Conservation (phyloP, 2,113 vertebrate genomes). For the Microcebus murinus region DNA sequence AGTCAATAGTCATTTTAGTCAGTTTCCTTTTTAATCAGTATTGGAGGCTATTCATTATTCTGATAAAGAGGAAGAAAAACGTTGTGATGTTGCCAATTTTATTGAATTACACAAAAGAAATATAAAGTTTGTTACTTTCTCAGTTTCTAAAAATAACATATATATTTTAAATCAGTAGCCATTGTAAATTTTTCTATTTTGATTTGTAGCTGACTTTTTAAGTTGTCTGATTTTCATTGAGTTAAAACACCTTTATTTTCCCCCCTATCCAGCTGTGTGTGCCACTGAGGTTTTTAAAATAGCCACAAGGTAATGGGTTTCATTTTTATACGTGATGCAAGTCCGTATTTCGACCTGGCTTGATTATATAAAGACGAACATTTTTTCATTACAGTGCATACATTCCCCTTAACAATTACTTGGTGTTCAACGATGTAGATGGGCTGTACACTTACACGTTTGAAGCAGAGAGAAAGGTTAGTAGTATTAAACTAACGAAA, state of each 20-base stretch:
- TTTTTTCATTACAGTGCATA: slow-evolving; percentile 89
- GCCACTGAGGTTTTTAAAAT: slow-evolving; percentile 98
- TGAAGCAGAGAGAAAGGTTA: slow-evolving; percentile 96
- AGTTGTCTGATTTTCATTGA: slow-evolving; percentile 43
- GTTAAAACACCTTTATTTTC: slow-evolving; percentile 59
- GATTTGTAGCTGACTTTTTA: slow-evolving; percentile 28
- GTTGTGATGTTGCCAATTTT: background rate
- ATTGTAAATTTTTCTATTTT: slow-evolving; percentile 24
- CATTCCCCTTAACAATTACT: slow-evolving; percentile 95
- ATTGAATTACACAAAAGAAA: slow-evolving; percentile 10
- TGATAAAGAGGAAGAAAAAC: background rate
- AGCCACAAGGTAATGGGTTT: slow-evolving; percentile 92
- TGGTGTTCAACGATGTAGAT: slow-evolving; percentile 97
- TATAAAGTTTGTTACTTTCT: slow-evolving; percentile 23
- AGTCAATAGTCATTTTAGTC: background rate
- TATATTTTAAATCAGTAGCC: background rate
- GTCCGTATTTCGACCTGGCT: slow-evolving; percentile 25
- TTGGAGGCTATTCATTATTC: slow-evolving; percentile 1
- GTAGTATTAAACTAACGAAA: slow-evolving; percentile 66
- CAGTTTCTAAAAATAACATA: background rate
- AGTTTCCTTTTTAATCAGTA: background rate
- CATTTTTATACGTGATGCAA: slow-evolving; percentile 44
- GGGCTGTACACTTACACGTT: slow-evolving; percentile 96
- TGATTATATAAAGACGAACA: background rate
- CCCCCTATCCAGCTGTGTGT: slow-evolving; percentile 90